Evolutionary conservation across 2,797 vertebrate genomes (phyloP), one percentile per base, ranked within the genome.

Genomic region (Pogonophryne albipinna): DNA sequence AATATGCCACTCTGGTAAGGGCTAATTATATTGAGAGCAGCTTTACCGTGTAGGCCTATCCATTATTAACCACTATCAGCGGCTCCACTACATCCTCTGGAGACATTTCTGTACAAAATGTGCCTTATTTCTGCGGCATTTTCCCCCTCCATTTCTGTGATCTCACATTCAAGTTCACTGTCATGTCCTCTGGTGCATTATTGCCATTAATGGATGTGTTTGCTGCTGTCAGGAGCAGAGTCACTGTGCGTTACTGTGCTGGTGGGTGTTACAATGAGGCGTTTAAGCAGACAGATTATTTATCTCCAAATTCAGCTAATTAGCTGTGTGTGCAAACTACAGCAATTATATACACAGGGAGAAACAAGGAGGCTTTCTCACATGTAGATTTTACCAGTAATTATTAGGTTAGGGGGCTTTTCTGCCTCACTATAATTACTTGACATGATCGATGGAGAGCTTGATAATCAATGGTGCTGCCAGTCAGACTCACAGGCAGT

Each of bases 21-120:
- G 81, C 84, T 91, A 87, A 90, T 91, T 87, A 86, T 75, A 85
- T 86, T 81, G 87, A 62, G 84, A 80, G 77, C 82, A 55, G 81
- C 74, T 87, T 62, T 87, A 87, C 77, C 87, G 72, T 84, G 86
- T 71, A 76, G 87, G 89, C 90, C 90, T 83, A 79, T 91, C 80
- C 88, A 89, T 92, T 89, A 91, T 92, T 85, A 88, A 92, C 76
- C 84, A 86, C 82, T 77, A 78, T 83, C 80, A 83, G 61, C 80
- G 71, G 59, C 84, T 66, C 76, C 72, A 59, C 79, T 15, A 17
- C 47, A 81, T 70, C 81, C 79, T 72, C 83, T 44, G 75, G 80
- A 85, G 88, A 81, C 90, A 63, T 84, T 50, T 64, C 67, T 59
- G 76, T n/a, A 74, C 82, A 71, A 34, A 84, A 65, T 83, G 87